Percentiles rank a stretch among this genome's conserved stretches.
Conservation (phyloP, 2,113 vertebrate genomes). For the Lepus timidus region DNA sequence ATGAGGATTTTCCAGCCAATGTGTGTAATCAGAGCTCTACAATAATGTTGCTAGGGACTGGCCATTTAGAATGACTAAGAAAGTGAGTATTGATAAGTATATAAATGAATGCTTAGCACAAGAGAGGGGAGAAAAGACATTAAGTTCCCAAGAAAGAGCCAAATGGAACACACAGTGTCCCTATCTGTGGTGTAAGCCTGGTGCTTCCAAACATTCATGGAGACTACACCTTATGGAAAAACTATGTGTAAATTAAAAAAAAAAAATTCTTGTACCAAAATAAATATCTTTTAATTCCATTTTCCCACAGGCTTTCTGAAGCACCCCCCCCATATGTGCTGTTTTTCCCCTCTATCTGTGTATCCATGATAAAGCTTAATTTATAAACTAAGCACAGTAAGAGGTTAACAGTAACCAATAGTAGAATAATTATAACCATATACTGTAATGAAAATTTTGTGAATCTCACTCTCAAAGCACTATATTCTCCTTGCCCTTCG, state of each 20-base stretch:
- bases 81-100: not conserved
- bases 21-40: not conserved
- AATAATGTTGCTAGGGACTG: not conserved
- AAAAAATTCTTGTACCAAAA: no score
- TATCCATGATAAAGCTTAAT: not conserved
- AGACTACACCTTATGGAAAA: no score
- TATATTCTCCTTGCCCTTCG: not conserved
- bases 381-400: not conserved
- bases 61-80: slow-evolving; percentile 4
- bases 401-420: not conserved
- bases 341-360: not conserved
- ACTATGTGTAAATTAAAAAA: no score
- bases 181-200: not conserved
- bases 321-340: no score
- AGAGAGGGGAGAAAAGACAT: not conserved
- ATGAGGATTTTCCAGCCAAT: slow-evolving; percentile 57
- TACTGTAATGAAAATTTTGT: not conserved
- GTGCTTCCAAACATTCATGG: no score
- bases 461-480: not conserved
- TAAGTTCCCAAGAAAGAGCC: slow-evolving; percentile 4
- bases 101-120: not conserved
- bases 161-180: not conserved
- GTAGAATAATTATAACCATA: no score
- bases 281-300: no score
- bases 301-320: no score